A percentile compares a stretch with the other conserved stretches of the same genome.
Evolutionary conservation across 2,797 vertebrate genomes (phyloP).

Genomic region (Leuciscus waleckii): DNA sequence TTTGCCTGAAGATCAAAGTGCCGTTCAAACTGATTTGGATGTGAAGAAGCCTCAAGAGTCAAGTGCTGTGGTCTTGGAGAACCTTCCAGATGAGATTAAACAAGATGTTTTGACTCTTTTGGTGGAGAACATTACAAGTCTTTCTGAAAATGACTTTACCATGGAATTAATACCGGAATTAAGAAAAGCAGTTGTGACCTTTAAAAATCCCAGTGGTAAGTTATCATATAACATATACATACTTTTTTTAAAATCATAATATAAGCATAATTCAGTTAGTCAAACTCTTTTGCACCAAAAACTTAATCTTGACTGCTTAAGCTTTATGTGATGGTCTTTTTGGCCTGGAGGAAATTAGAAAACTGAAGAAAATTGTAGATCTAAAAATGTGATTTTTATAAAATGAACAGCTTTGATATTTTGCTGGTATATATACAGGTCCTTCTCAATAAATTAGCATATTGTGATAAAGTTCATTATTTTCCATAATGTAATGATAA

Average conservation of each 20-base stretch:
- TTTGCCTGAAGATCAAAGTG: constrained; percentile 10
- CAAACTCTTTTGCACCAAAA: background rate
- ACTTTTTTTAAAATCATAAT: background rate
- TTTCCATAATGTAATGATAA: too few relatives aligned
- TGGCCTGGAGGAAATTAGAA: background rate
- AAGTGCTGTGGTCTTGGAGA: constrained; percentile 66
- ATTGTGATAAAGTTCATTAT: too few relatives aligned
- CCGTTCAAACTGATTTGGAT: background rate
- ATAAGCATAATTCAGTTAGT: background rate
- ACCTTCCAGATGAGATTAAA: constrained; percentile 51
- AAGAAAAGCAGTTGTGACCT: constrained; percentile 67
- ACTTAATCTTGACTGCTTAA: background rate
- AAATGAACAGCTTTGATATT: background rate
- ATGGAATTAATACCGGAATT: constrained; percentile 72
- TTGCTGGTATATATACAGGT: background rate
- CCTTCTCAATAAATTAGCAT: too few relatives aligned
- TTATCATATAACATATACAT: background rate
- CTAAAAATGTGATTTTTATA: background rate
- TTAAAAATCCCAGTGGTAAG: constrained; percentile 66
- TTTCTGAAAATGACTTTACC: constrained; percentile 58
- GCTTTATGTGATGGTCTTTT: background rate
- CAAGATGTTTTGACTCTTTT: constrained; percentile 67
- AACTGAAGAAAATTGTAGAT: background rate
- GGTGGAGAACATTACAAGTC: constrained; percentile 67
- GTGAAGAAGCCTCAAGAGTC: background rate